phyloP scores from a whole-genome alignment of 2,797 vertebrate genomes.

The Morelia viridis region DNA sequence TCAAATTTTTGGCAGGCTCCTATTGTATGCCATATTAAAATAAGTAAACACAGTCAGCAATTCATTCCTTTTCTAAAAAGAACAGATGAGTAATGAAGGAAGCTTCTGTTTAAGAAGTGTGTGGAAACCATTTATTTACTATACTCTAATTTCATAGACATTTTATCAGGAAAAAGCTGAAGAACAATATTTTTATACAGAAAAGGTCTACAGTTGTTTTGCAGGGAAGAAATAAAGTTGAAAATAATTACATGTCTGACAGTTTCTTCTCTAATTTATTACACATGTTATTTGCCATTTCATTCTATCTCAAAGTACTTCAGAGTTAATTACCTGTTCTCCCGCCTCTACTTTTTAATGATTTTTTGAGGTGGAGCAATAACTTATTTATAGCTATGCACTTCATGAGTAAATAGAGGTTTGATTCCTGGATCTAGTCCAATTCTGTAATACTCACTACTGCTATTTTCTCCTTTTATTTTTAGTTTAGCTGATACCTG shows the following conservation, averaged over 20 bases:
- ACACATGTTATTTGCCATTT: not conserved
- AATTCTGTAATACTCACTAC: not conserved
- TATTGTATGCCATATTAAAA: constrained; percentile 23
- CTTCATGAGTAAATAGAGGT: not conserved
- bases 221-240: not conserved
- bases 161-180: constrained; percentile 24
- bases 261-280: not conserved
- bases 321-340: not conserved
- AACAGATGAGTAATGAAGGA: constrained; percentile 37
- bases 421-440: not conserved
- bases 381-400: not conserved
- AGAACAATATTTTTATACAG: constrained; percentile 27
- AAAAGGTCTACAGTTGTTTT: constrained; percentile 31
- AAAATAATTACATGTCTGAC: constrained; percentile 7
- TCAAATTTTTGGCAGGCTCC: constrained; percentile 8
- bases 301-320: not conserved
- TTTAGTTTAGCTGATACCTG: not conserved
- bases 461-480: not conserved
- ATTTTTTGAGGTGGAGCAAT: not conserved
- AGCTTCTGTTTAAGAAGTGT: constrained; percentile 16
- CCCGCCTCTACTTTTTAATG: not conserved
- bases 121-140: constrained; percentile 42
- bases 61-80: constrained; percentile 37
- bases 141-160: constrained; percentile 36
- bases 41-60: constrained; percentile 31